Evolutionary conservation across 2,797 vertebrate genomes (phyloP).

Genomic region (Pseudomugil tenellus): DNA sequence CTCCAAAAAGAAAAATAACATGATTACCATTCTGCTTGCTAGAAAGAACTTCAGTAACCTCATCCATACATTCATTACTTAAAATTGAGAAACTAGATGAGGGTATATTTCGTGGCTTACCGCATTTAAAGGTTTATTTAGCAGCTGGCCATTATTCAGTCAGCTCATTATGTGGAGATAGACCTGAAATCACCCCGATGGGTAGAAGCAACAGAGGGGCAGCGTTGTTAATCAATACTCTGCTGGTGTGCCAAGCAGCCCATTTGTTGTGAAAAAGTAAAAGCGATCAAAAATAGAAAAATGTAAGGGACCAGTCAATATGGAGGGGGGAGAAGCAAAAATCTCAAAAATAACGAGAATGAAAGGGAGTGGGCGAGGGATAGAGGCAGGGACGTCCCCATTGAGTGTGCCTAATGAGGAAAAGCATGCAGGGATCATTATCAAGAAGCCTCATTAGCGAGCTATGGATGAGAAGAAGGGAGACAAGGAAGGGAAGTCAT

Average conservation of each 20-base stretch:
- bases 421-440: slow-evolving; percentile 81
- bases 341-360: slow-evolving; percentile 68
- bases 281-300: slow-evolving; percentile 16
- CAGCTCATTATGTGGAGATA: slow-evolving; percentile 61
- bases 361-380: slow-evolving; percentile 58
- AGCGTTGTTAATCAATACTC: slow-evolving; percentile 73
- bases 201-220: slow-evolving; percentile 53
- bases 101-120: slow-evolving; percentile 48
- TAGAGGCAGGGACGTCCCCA: slow-evolving; percentile 71
- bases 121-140: slow-evolving; percentile 69
- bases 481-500: slow-evolving; percentile 24
- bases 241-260: slow-evolving; percentile 52
- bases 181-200: slow-evolving; percentile 51
- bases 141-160: slow-evolving; percentile 65
- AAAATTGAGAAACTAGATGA: slow-evolving; percentile 42
- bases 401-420: slow-evolving; percentile 82
- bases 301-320: slow-evolving; percentile 48
- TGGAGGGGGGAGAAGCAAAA: slow-evolving; percentile 42
- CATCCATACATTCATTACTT: slow-evolving; percentile 69
- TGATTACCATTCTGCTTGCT: slow-evolving; percentile 58
- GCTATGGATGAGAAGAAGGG: slow-evolving; percentile 69
- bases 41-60: slow-evolving; percentile 62
- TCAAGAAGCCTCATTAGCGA: slow-evolving; percentile 84
- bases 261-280: slow-evolving; percentile 61
- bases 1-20: slow-evolving; percentile 57